These are phyloP conservation scores for Xanthorhoe spadicearia DNA, from an alignment of 2,888 invertebrate species.

Conservation along the genomic window DNA sequence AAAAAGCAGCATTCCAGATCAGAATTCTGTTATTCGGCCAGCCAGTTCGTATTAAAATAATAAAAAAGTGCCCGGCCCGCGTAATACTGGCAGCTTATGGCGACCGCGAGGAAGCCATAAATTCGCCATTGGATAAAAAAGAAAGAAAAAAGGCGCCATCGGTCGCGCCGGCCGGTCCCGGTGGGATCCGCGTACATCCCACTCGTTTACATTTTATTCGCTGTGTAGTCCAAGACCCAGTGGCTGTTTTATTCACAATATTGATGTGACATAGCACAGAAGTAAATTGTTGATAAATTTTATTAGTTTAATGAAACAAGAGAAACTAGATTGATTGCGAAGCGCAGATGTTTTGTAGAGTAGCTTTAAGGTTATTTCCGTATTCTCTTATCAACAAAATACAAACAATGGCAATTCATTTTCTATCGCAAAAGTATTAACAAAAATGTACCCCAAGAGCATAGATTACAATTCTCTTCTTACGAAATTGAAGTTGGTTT, in stretches of 20 bases:
- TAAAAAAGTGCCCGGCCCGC: slow-evolving; percentile 46
- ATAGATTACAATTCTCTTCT: too few species aligned
- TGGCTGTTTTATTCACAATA: slow-evolving; percentile 5
- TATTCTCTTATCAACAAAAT: too few species aligned
- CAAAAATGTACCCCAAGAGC: too few species aligned
- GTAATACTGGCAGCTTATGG: slow-evolving; percentile 64
- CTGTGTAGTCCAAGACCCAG: slow-evolving; percentile 8
- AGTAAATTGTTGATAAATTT: too few species aligned
- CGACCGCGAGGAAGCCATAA: slow-evolving; percentile 49
- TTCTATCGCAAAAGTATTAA: too few species aligned
- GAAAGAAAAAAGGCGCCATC: slow-evolving; percentile 53
- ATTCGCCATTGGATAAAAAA: slow-evolving; percentile 48
- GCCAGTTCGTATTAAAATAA: slow-evolving; percentile 36
- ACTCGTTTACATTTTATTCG: slow-evolving; percentile 64
- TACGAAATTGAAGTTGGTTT: too few species aligned
- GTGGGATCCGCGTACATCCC: slow-evolving; percentile 74
- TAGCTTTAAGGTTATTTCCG: too few species aligned
- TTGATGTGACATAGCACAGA: not conserved
- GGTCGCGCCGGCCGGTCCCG: slow-evolving; percentile 37
- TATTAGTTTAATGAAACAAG: too few species aligned
- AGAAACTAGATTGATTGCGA: too few species aligned
- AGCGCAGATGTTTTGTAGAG: too few species aligned
- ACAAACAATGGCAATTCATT: too few species aligned
- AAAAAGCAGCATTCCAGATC: slow-evolving; percentile 31
- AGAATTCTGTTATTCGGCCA: slow-evolving; percentile 34